Evolutionary conservation across 2,797 vertebrate genomes (phyloP), one percentile per base, ranked within the genome.

Genomic region (Jordanella pulchra): DNA sequence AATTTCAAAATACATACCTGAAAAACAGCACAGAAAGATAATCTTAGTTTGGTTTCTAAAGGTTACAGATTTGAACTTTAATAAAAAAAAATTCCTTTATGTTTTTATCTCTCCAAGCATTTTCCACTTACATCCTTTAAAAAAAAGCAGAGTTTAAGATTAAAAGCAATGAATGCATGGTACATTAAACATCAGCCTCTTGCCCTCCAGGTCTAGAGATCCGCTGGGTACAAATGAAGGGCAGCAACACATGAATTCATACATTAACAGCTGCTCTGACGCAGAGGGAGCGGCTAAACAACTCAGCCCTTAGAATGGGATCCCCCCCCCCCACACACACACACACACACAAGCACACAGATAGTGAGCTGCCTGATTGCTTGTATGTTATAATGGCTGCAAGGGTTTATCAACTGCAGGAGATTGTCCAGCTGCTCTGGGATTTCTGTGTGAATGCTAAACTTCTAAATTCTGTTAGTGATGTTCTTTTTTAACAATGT

Each of bases 321-420:
- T 80, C 58, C 74, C 76, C 47, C 2, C 44, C 45, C 45, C 51
- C 47, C 60, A 44, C 70, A 50, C 67, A 60, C 54, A 65, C 56
- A 75, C 67, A 77, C 69, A 67, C 71, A 76, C 60, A 65, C 63
- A 65, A 58, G 75, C 71, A 74, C 65, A 70, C 60, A 54, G 48
- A 56, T 55, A 74, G 47, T 48, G 56, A 71, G 63, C 75, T 77
- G 75, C 44, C 69, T 82, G 66, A 69, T 65, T 80, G 80, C 75
- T 54, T 69, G 65, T 73, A 23, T 61, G 64, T 80, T 77, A 84
- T 72, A 65, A 78, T 68, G 72, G 55, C 74, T 77, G 56, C 73
- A 70, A 78, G 84, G 72, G 50, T 81, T 88, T 75, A 82, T 77
- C 5, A 35, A 63, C 65, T 77, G 81, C 73, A 83, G 80, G 65